phyloP scores from a whole-genome alignment of 1,140 invertebrate species.

The Pentalonia nigronervosa region DNA sequence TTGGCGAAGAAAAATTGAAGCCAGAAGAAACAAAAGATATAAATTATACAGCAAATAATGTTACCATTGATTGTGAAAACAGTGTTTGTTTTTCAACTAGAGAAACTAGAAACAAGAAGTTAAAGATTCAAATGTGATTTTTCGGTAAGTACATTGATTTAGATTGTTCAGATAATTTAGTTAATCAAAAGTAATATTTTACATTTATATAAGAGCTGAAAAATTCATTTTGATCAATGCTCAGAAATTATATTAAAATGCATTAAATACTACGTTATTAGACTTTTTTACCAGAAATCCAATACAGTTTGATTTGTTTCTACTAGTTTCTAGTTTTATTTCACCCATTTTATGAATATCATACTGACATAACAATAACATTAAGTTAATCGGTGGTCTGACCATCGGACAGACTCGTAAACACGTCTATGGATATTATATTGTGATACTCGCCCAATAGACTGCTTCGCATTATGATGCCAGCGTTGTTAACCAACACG shows the following conservation, averaged over 20 bases:
- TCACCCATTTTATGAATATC: neutral
- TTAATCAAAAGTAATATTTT: neutral
- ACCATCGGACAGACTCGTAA: neutral
- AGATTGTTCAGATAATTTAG: too few species aligned
- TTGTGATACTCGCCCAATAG: slow-evolving; percentile 32
- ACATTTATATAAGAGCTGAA: neutral
- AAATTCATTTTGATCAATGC: neutral
- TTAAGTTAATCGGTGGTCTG: neutral
- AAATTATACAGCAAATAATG: too few species aligned
- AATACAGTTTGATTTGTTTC: neutral
- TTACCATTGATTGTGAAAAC: too few species aligned
- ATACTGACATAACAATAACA: neutral
- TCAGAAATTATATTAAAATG: neutral
- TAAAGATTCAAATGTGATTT: too few species aligned
- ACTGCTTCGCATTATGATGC: slow-evolving; percentile 55
- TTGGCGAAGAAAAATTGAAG: too few species aligned
- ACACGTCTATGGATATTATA: neutral
- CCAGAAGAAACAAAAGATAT: too few species aligned
- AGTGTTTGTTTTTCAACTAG: too few species aligned
- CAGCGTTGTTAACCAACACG: slow-evolving; percentile 64
- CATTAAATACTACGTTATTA: neutral
- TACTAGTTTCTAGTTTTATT: neutral
- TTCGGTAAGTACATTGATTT: too few species aligned
- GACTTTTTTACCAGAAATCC: too few species aligned
- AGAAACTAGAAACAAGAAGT: too few species aligned